These are phyloP conservation scores for Anthophora plumipes DNA, from an alignment of 2,888 invertebrate genomes.

Conservation along the genomic window DNA sequence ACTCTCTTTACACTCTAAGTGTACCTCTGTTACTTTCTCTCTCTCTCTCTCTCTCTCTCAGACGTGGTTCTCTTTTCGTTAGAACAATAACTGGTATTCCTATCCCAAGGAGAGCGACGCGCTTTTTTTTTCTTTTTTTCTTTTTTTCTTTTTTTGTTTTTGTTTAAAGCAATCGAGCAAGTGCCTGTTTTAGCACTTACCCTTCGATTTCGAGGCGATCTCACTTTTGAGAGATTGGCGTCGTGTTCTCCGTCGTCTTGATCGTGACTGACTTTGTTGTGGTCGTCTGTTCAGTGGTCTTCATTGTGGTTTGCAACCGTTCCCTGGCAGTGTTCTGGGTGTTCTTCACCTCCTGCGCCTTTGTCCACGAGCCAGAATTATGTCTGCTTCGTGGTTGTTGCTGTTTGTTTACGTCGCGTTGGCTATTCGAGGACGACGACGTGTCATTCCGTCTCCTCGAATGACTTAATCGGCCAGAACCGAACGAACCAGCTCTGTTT, in stretches of 20 bases:
- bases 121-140: conserved; percentile 5
- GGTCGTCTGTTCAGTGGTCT: conserved; percentile 51
- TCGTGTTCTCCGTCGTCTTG: conserved; percentile 45
- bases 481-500: conserved; percentile 81
- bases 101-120: conserved; percentile 9
- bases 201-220: conserved; percentile 26
- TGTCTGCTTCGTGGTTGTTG: conserved; percentile 76
- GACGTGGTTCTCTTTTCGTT: conserved; percentile 13
- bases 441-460: conserved; percentile 77
- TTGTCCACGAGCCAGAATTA: conserved; percentile 77
- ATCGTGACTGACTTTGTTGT: conserved; percentile 50
- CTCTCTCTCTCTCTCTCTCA: too few species aligned
- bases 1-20: conserved; percentile 4
- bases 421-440: conserved; percentile 66
- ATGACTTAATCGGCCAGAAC: conserved; percentile 79
- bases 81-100: conserved; percentile 17
- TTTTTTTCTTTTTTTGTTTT: conserved; percentile 22
- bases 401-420: conserved; percentile 77
- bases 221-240: conserved; percentile 56
- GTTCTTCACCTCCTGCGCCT: conserved; percentile 72
- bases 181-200: conserved; percentile 55
- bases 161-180: conserved; percentile 50
- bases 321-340: conserved; percentile 60
- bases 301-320: conserved; percentile 45
- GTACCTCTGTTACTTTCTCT: conserved; percentile 1